Base-by-base conservation (phyloP, 2,797 vertebrate genomes). In the Acomys russatus region DNA sequence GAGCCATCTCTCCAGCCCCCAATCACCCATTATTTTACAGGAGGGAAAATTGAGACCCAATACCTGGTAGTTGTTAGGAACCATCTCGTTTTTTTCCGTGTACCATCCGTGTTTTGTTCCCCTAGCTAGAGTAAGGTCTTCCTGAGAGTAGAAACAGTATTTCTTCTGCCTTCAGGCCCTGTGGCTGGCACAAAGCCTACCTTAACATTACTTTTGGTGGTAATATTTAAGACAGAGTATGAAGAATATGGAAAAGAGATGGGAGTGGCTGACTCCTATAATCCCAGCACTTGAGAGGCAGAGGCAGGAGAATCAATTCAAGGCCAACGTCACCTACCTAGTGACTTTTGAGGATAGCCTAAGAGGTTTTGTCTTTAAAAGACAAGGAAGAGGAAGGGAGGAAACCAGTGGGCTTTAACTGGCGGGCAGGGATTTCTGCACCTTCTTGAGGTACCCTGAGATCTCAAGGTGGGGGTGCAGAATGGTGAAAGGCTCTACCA, bases 1-100 rank as follows among this genome's bases (percentile, higher is more conserved):
- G n/a, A n/a, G n/a, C n/a, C n/a, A n/a, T n/a, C n/a, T n/a, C n/a
- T n/a, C n/a, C n/a, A n/a, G n/a, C n/a, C n/a, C n/a, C n/a, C n/a
- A n/a, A 44, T 44, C 44, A 44, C 44, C 44, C 63, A 28, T 35
- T 78, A 78, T 83, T 87, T 96, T 92, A 88, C 63, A 88, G 14
- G 35, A 28, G 20, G 23, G 44, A 25, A 90, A 80, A 66, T 71
- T 9, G 84, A 95, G 44, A 78, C 54, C 38, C n/a, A 63, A 74
- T 14, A 85, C 51, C 77, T 79, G 80, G 63, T 54, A 49, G 93
- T 74, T 84, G 68, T 61, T 86, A 33, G 1, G 14, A 80, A 61
- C 30, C 89, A 7, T 94, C 89, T 93, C 63, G 5, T 20, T 93
- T 93, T 73, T 73, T 86, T 15, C 20, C 14, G 15, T 61, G 35